Evolutionary conservation across 2,113 vertebrate genomes (phyloP).

Genomic region (Aleadryas rufinucha): DNA sequence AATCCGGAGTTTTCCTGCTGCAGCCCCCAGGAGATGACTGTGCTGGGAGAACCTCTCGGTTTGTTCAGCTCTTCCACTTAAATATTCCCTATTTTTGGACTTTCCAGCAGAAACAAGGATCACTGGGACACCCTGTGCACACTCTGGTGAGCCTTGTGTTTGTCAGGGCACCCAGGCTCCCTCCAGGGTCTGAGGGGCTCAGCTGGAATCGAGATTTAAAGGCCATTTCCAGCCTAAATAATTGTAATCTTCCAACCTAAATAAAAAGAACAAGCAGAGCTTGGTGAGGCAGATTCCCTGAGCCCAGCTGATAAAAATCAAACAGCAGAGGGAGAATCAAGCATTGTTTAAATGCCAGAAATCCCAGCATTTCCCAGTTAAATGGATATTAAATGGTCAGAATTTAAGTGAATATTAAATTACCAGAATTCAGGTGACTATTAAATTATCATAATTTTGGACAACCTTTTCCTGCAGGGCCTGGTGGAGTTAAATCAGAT

Average conservation of each 20-base stretch:
- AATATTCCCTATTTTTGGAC: not conserved
- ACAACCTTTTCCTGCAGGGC: not conserved
- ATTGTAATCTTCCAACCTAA: not conserved
- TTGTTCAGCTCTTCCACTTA: not conserved
- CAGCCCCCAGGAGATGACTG: not conserved
- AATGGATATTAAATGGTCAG: not conserved
- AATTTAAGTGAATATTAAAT: not conserved
- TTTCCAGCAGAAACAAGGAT: not conserved
- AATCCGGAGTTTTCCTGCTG: not conserved
- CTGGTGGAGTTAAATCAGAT: not conserved
- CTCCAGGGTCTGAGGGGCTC: not conserved
- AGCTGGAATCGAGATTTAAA: not conserved
- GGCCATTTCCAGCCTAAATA: not conserved
- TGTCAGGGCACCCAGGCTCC: not conserved
- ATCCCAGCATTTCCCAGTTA: not conserved
- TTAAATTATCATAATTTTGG: not conserved
- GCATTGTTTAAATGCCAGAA: not conserved
- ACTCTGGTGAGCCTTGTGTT: not conserved
- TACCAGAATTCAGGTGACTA: not conserved
- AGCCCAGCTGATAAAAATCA: not conserved
- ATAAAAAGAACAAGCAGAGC: not conserved
- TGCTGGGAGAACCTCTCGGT: not conserved
- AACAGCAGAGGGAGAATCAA: not conserved
- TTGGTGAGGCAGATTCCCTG: not conserved
- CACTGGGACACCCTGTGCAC: not conserved